A percentile compares a stretch with the other conserved stretches of the same genome.
phyloP scores from a whole-genome alignment of 1,140 invertebrate species.

The Drosophila dunni region DNA sequence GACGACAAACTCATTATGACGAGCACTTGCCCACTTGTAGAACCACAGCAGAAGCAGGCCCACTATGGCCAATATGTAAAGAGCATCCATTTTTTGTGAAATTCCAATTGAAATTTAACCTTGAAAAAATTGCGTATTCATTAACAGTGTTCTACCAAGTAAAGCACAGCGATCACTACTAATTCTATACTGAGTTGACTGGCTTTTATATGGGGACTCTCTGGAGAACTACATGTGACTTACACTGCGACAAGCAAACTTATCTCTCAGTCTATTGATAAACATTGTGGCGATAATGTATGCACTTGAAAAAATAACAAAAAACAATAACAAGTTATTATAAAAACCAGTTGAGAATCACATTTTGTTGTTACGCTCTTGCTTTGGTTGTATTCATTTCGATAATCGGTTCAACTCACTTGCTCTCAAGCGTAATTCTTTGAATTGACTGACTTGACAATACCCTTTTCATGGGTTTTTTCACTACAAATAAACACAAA shows the following conservation, averaged over 20 bases:
- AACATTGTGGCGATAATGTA: slow-evolving; percentile 18
- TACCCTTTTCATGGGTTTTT: no score
- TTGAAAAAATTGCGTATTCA: background rate
- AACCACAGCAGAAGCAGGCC: background rate
- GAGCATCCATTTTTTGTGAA: slow-evolving; percentile 24
- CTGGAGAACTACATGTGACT: background rate
- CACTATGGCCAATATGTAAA: slow-evolving; percentile 12
- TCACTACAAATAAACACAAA: no score
- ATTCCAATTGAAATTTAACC: slow-evolving; percentile 3
- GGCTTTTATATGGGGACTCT: slow-evolving; percentile 24
- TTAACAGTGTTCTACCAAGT: background rate
- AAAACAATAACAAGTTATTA: background rate
- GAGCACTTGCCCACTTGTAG: slow-evolving; percentile 55
- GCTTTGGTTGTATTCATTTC: slow-evolving; percentile 11
- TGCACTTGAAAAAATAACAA: slow-evolving; percentile 13
- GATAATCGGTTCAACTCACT: background rate
- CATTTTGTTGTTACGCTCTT: background rate
- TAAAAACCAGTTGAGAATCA: slow-evolving; percentile 14
- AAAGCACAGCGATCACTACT: slow-evolving; percentile 21
- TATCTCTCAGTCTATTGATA: slow-evolving; percentile 15
- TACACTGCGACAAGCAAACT: background rate
- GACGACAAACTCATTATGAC: slow-evolving; percentile 71
- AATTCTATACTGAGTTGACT: background rate
- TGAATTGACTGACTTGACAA: background rate
- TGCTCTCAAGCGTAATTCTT: background rate